A percentile compares a stretch with the other conserved stretches of the same genome.
phyloP scores from a whole-genome alignment of 1,140 invertebrate species.

The Drosophila kepulauana region DNA sequence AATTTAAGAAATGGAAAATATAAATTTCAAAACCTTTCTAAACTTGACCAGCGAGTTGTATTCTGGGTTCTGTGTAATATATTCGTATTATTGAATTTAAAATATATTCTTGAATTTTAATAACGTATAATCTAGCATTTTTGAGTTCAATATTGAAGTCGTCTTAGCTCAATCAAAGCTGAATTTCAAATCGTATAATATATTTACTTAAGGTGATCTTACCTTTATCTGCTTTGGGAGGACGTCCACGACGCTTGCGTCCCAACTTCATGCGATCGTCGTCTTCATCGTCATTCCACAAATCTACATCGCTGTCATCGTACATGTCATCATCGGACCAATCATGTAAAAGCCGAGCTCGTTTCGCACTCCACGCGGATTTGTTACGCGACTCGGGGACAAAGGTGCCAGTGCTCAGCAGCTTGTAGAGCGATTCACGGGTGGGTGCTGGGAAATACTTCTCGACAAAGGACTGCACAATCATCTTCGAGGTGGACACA shows the following conservation, averaged over 20 bases:
- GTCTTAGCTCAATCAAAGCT: no score
- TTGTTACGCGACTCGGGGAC: constrained; percentile 68
- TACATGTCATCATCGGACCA: constrained; percentile 64
- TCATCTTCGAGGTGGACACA: constrained; percentile 98
- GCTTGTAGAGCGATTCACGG: constrained; percentile 90
- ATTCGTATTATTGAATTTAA: no score
- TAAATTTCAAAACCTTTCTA: no score
- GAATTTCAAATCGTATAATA: no score
- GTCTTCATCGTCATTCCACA: constrained; percentile 81
- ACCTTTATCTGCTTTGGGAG: constrained; percentile 87
- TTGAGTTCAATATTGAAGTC: no score
- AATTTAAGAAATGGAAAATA: no score
- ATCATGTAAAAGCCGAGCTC: constrained; percentile 29
- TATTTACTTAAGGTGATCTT: not conserved
- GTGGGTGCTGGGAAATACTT: constrained; percentile 98
- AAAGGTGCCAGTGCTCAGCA: constrained; percentile 67
- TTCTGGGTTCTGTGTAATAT: no score
- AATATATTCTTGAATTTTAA: no score
- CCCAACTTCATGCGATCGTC: constrained; percentile 91
- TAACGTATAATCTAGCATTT: no score
- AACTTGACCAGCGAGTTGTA: no score
- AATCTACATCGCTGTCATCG: constrained; percentile 60
- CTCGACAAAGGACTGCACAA: constrained; percentile 97
- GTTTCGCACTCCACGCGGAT: constrained; percentile 14
- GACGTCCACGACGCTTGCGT: constrained; percentile 60